Conservation (phyloP, 2,888 invertebrate genomes). For the Mesochorus sp. region DNA sequence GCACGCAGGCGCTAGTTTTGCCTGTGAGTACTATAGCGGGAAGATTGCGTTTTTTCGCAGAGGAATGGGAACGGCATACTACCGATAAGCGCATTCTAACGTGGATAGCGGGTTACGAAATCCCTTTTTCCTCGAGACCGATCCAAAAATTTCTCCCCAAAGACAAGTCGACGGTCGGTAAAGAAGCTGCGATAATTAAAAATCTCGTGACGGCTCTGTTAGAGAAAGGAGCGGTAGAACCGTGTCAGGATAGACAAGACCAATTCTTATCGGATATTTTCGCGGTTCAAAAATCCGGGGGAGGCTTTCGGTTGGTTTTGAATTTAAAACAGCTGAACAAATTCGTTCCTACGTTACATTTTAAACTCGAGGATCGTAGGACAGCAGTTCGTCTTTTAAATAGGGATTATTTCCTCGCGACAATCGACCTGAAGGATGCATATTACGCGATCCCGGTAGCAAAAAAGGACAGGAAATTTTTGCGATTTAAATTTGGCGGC, state of each 20-base stretch:
- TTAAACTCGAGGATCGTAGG: too few species aligned
- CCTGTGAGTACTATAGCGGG: constrained; percentile 54
- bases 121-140: constrained; percentile 33
- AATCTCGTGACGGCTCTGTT: background rate
- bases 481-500: constrained; percentile 61
- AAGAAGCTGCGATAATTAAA: constrained; percentile 7
- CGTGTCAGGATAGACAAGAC: background rate
- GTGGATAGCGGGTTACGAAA: constrained; percentile 50
- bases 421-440: too few species aligned
- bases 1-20: constrained; percentile 8
- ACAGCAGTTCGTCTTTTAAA: too few species aligned
- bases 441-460: too few species aligned
- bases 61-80: constrained; percentile 23
- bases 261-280: constrained; percentile 5
- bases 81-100: constrained; percentile 39
- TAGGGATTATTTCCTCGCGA: too few species aligned
- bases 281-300: background rate
- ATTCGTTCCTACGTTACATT: too few species aligned
- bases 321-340: background rate
- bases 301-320: too few species aligned
- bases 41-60: constrained; percentile 38
- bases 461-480: constrained; percentile 60
- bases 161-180: background rate
- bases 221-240: background rate
- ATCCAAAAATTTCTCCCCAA: background rate